Conservation (phyloP, 2,797 vertebrate species). For the Enteromius anoplus region DNA sequence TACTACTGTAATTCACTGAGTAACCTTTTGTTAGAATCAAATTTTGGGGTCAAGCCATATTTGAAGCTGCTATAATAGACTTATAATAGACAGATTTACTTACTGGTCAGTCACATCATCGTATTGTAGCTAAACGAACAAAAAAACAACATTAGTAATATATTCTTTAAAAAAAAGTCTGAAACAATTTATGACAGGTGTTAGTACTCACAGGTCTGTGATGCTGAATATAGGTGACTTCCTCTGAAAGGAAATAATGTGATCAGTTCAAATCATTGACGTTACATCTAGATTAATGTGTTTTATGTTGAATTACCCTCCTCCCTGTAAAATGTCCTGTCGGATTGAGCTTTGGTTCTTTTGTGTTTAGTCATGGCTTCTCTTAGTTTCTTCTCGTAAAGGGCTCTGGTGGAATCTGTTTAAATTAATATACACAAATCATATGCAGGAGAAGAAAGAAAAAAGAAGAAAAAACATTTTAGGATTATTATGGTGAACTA, state of each 20-base stretch:
- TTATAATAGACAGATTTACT: constrained; percentile 7
- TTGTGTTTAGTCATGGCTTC: constrained; percentile 74
- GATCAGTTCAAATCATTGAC: constrained; percentile 36
- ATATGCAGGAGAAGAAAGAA: constrained; percentile 40
- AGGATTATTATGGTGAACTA: background rate
- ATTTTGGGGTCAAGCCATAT: no score
- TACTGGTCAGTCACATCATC: constrained; percentile 64
- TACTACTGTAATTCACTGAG: no score
- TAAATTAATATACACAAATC: background rate
- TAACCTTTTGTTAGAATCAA: no score
- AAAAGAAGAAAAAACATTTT: background rate
- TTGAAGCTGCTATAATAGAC: background rate
- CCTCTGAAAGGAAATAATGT: constrained; percentile 67
- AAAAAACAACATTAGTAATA: background rate
- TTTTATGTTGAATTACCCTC: constrained; percentile 55
- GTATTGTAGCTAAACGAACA: constrained; percentile 62
- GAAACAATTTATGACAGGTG: background rate
- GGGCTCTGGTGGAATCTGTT: constrained; percentile 72
- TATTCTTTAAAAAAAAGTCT: background rate
- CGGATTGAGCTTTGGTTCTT: constrained; percentile 55
- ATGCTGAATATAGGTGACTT: constrained; percentile 70
- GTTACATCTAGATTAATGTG: background rate
- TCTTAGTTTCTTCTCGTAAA: constrained; percentile 78
- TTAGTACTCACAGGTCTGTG: constrained; percentile 71
- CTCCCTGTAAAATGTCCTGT: constrained; percentile 76